phyloP scores from a whole-genome alignment of 2,113 vertebrate species.

The Plecturocebus donacophilus region DNA sequence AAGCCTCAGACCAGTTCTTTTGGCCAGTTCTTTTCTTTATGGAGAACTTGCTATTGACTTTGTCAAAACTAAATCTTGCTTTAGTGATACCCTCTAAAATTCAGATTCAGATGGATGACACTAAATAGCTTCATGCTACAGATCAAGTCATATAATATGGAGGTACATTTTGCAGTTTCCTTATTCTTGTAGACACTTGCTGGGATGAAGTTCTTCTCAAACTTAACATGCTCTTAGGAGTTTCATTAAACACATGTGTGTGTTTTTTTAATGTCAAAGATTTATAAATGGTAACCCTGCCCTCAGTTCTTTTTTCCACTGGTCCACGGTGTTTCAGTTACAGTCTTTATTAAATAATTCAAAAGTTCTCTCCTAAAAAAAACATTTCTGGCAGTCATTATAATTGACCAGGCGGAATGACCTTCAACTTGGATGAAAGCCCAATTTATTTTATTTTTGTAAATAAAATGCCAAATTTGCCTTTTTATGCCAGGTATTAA shows the following conservation, averaged over 20 bases:
- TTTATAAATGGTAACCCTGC: neutral
- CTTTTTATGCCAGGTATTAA: neutral
- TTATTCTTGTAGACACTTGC: neutral
- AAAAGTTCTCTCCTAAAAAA: neutral
- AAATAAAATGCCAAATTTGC: neutral
- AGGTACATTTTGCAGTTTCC: neutral
- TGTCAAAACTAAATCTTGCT: slow-evolving; percentile 9
- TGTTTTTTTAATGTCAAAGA: neutral
- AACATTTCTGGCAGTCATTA: neutral
- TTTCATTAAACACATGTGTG: neutral
- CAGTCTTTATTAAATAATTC: slow-evolving; percentile 10
- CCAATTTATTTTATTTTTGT: neutral
- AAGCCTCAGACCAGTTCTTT: neutral
- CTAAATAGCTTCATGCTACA: neutral
- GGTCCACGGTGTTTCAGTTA: neutral
- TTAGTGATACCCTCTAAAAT: neutral
- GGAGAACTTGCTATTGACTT: neutral
- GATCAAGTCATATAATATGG: neutral
- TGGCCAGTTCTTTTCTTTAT: neutral
- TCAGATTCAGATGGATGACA: neutral
- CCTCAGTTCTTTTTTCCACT: neutral
- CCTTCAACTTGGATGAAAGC: neutral
- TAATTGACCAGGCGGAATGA: neutral
- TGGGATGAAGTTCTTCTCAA: neutral
- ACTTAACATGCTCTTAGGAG: neutral